Evolutionary conservation across 2,888 invertebrate species (phyloP), one percentile per base, ranked within the genome.

Genomic region (Blastobasis lacticolella): DNA sequence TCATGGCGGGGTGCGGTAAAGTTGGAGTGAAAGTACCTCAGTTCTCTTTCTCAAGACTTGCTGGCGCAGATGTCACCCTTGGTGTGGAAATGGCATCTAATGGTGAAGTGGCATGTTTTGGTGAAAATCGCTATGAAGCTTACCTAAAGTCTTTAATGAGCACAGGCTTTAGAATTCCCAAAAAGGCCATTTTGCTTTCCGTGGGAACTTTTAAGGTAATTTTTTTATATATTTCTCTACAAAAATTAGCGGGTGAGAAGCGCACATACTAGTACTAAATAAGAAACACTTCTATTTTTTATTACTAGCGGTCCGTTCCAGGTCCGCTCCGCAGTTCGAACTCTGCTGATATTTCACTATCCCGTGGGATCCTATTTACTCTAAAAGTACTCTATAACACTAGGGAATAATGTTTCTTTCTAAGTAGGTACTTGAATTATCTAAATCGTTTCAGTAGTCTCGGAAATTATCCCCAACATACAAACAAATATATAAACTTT

Each of bases 1-100:
- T 96, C 5, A 89, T 96, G 60, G 84, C 90, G 43, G 96, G 96
- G 0, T 94, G 94, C 63, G 96, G 96, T 48, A 95, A 95, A 89
- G 96, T 99, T 9, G 98, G 98, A 4, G 96, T 98, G 4, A 99
- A 99, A 90, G 98, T 99, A 0, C 97, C 99, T 0, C 98, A 99
- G 69, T 99, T 99, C 81, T 99, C 98, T 3, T 99, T 99, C 80
- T 97, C 98, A 1, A 92, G 99, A 62, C 90, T 99, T 51, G 95
- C 97, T 47, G 99, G 98, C 6, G 99, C 99, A 40, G 99, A 99
- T 88, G 98, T 99, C 3, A 96, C 96, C 85, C 89, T 99, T 64
- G 99, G 99, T 0, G 99, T 99, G 0, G 99, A 99, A 90, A 99
- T 99, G 99, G 97, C 98, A 2, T 99, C 98, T 1, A 99, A 99